A percentile compares a stretch with the other conserved stretches of the same genome.
Evolutionary conservation across 2,113 vertebrate species (phyloP).

Genomic region (Oenanthe melanoleuca): DNA sequence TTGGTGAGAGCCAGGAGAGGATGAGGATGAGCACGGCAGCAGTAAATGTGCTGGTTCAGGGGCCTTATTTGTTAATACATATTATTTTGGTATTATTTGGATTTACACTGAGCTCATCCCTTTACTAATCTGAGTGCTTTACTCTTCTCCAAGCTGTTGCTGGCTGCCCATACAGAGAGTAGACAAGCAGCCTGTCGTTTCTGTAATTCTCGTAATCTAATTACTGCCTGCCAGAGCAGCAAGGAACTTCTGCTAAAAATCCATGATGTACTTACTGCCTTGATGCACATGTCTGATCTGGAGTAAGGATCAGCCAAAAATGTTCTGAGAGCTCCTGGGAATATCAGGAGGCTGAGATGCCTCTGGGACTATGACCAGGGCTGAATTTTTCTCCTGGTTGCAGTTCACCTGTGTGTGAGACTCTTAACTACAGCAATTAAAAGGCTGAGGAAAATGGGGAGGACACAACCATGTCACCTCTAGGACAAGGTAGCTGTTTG

Average conservation of each 20-base stretch:
- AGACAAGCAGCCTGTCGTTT: slow-evolving; percentile 41
- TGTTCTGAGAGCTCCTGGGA: not conserved
- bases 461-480: not conserved
- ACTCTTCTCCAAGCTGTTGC: not conserved
- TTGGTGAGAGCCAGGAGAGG: not conserved
- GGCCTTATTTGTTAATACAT: slow-evolving; percentile 20
- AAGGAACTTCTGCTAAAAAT: slow-evolving; percentile 2
- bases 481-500: not conserved
- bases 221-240: slow-evolving; percentile 44
- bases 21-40: not conserved
- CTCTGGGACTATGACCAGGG: not conserved
- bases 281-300: not conserved
- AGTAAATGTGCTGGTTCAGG: not conserved
- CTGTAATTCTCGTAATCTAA: slow-evolving; percentile 32
- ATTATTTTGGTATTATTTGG: slow-evolving; percentile 38
- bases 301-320: not conserved
- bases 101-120: slow-evolving; percentile 46
- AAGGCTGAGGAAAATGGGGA: not conserved
- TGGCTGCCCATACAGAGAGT: not conserved
- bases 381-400: not conserved
- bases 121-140: slow-evolving; percentile 33
- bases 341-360: not conserved
- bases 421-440: not conserved
- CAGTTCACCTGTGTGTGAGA: not conserved
- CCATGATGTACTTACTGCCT: not conserved